Evolutionary conservation across 1,140 invertebrate species (phyloP).

Genomic region (Goniozus legneri): DNA sequence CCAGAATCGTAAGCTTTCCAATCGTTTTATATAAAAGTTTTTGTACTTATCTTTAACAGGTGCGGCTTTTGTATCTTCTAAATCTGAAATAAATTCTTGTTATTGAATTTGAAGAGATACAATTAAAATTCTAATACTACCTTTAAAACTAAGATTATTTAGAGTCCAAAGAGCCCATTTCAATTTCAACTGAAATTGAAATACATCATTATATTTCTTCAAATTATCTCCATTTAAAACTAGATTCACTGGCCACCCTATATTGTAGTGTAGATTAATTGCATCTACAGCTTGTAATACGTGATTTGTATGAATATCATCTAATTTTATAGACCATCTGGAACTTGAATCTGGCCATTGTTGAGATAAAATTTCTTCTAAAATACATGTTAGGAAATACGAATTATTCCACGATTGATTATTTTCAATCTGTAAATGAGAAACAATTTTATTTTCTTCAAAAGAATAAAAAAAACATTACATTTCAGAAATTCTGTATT

Average conservation of each 20-base stretch:
- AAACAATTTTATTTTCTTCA: conserved; percentile 10
- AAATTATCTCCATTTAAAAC: conserved; percentile 56
- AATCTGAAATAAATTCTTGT: conserved; percentile 26
- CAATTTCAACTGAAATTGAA: conserved; percentile 62
- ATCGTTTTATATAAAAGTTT: conserved; percentile 50
- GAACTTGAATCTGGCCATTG: conserved; percentile 52
- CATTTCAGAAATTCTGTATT: conserved; percentile 8
- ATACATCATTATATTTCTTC: conserved; percentile 60
- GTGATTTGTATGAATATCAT: conserved; percentile 31
- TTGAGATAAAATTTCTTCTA: conserved; percentile 56
- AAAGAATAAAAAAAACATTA: conserved; percentile 25
- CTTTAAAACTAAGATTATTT: conserved; percentile 57
- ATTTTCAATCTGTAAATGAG: conserved; percentile 48
- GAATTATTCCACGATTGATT: conserved; percentile 48
- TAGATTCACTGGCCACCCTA: conserved; percentile 58
- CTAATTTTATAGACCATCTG: conserved; percentile 43
- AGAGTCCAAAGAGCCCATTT: conserved; percentile 63
- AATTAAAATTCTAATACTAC: conserved; percentile 39
- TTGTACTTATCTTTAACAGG: conserved; percentile 29
- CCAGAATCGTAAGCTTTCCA: conserved; percentile 61
- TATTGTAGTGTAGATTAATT: conserved; percentile 54
- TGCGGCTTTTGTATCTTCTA: conserved; percentile 33
- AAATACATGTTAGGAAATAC: conserved; percentile 49
- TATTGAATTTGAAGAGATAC: neutral
- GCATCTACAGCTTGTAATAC: conserved; percentile 54